Evolutionary conservation across 2,888 invertebrate genomes (phyloP), one percentile per base, ranked within the genome.

Genomic region (Atethmia centrago): DNA sequence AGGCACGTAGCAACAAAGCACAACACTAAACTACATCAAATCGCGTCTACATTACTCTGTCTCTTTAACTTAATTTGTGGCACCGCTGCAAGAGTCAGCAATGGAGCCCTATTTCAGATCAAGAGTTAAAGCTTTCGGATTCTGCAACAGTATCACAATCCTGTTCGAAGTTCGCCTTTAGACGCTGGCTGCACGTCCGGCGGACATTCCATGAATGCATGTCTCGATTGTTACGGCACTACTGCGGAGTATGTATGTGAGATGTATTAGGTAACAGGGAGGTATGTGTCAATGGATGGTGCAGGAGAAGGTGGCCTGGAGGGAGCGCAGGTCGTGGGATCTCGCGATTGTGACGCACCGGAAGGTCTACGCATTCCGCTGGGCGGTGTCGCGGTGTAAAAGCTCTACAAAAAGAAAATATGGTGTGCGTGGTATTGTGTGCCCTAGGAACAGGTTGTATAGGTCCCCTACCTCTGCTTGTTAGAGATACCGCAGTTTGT

Each of bases 181-280:
- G 55, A 63, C 67, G 71, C 58, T 42, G 75, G 59, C n/a, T 79
- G 71, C 74, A 77, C 51, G 71, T 84, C 87, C 91, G 91, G 89
- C 91, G 91, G 91, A 91, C 80, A 89, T 92, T 55, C 91, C 91
- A 88, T 81, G 81, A 70, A 80, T 86, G 86, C 86, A 85, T 76
- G 77, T 80, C 63, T 82, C 51, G 59, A 47, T 49, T 80, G 83
- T 80, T 70, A 42, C 63, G n/a, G 49, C n/a, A 66, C 62, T 79
- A 83, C 73, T 83, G 74, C 78, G 40, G 79, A 51, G 70, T 59
- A n/a, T 16, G 56, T 77, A 12, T 40, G 47, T 21, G 12, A 64
- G 21, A 36, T 59, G 55, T 36, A 49, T 63, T 31, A 47, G 49
- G n/a, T 40, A 53, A 61, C 55, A 28, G n/a, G 40, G 58, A 28